phyloP scores from a whole-genome alignment of 2,888 invertebrate genomes.

The Spialia ferax region DNA sequence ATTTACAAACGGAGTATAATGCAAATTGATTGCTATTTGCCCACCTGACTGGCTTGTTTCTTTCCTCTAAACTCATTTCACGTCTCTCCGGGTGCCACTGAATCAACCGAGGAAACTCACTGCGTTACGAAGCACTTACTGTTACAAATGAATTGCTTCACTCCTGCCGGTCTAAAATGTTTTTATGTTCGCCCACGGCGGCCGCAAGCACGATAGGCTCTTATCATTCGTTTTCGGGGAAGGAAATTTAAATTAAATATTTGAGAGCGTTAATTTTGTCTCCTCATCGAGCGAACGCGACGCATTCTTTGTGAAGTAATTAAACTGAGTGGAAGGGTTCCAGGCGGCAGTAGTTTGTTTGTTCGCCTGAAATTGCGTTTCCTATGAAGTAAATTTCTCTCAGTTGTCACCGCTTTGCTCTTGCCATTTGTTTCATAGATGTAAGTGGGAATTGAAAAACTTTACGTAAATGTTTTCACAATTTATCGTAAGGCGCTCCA shows the following conservation, averaged over 20 bases:
- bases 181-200: conserved; percentile 63
- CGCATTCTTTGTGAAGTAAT: conserved; percentile 87
- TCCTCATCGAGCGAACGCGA: conserved; percentile 85
- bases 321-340: conserved; percentile 86
- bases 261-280: conserved; percentile 86
- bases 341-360: conserved; percentile 84
- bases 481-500: conserved; percentile 18
- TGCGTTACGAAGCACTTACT: conserved; percentile 69
- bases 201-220: conserved; percentile 68
- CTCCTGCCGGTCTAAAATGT: conserved; percentile 60
- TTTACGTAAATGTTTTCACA: conserved; percentile 27
- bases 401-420: conserved; percentile 64
- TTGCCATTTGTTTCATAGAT: conserved; percentile 55
- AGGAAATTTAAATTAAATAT: conserved; percentile 86
- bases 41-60: conserved; percentile 63
- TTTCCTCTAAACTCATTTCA: conserved; percentile 73
- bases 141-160: conserved; percentile 73
- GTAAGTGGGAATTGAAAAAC: conserved; percentile 48
- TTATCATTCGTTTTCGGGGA: conserved; percentile 83
- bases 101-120: conserved; percentile 73
- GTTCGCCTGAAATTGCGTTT: conserved; percentile 84
- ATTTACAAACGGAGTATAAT: conserved; percentile 17
- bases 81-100: conserved; percentile 58
- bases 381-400: conserved; percentile 79
- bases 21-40: conserved; percentile 70